These are phyloP conservation scores for Cinclus cinclus DNA, from an alignment of 2,113 vertebrate genomes.

Conservation along the genomic window DNA sequence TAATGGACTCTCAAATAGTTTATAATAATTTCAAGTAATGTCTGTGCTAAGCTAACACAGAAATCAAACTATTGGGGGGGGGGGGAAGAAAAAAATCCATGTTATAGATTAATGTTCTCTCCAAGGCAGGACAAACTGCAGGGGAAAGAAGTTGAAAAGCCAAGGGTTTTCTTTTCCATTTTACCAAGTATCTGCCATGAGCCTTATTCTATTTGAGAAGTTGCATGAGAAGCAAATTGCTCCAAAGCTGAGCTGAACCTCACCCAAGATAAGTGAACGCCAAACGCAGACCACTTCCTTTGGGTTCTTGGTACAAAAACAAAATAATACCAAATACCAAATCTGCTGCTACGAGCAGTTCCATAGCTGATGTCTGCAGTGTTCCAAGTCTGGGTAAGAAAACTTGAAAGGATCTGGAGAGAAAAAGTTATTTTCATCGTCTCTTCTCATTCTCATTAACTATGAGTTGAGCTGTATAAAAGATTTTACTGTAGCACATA, in stretches of 20 bases:
- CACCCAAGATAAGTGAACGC: background rate
- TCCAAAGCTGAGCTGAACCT: background rate
- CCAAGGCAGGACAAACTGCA: background rate
- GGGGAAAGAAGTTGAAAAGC: background rate
- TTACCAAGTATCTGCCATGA: background rate
- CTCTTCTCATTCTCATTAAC: constrained; percentile 3
- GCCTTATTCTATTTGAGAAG: background rate
- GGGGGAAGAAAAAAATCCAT: background rate
- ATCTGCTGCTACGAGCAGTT: background rate
- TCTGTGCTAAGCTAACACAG: background rate
- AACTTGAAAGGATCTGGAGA: background rate
- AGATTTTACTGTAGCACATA: constrained; percentile 5
- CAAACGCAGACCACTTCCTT: background rate
- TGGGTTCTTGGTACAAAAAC: background rate
- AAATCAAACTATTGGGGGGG: background rate
- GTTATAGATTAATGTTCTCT: background rate
- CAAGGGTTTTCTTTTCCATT: background rate
- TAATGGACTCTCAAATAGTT: background rate
- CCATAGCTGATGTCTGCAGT: background rate
- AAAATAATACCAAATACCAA: background rate
- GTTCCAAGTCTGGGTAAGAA: background rate
- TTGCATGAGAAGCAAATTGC: background rate
- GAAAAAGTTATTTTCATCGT: background rate
- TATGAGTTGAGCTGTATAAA: background rate
- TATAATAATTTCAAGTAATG: background rate